Base-by-base conservation (phyloP, 2,797 vertebrate species). In the Tinamus major region DNA sequence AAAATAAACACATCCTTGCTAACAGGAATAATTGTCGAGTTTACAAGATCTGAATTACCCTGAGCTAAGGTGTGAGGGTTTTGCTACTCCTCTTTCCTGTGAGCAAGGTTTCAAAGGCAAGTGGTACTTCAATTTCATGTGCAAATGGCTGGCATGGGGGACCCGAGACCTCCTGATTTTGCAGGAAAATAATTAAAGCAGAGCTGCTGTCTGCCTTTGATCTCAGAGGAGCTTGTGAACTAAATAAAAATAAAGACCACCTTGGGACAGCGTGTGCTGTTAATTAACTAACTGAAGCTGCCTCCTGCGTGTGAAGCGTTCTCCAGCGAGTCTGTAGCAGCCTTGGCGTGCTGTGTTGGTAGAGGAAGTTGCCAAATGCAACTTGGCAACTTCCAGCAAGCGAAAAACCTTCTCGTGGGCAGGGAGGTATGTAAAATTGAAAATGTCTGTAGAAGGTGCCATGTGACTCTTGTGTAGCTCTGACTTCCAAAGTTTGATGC, bases 161-260 rank as follows among this genome's bases (percentile, higher is more conserved):
- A 56, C 71, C 35, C 24, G 76, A 89, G 61, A 72, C 55, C 56
- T 79, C 31, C 48, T 62, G n/a, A 69, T 87, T 72, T 90, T 71
- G 59, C 65, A 70, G 70, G 65, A 84, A 82, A 84, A 71, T 82
- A 86, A 86, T 93, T 81, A 41, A 85, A 88, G 55, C 12, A 44
- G 53, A 91, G 53, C 68, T 69, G 33, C 0, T 0, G 11, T 71
- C 67, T 92, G 78, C 17, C 91, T 95, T 84, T 74, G 64, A 91
- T 95, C 87, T 90, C 44, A 23, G 71, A 87, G 64, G 78, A 81
- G 62, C 83, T 88, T 87, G 76, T 48, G 81, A 87, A 46, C 92
- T 84, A 85, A 95, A 85, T 88, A 89, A 81, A 92, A 93, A 71
- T 48, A 78, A 90, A 93, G 64, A 17, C 68, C 71, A 51, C 68